phyloP scores from a whole-genome alignment of 2,113 vertebrate genomes.

The Felis chaus region DNA sequence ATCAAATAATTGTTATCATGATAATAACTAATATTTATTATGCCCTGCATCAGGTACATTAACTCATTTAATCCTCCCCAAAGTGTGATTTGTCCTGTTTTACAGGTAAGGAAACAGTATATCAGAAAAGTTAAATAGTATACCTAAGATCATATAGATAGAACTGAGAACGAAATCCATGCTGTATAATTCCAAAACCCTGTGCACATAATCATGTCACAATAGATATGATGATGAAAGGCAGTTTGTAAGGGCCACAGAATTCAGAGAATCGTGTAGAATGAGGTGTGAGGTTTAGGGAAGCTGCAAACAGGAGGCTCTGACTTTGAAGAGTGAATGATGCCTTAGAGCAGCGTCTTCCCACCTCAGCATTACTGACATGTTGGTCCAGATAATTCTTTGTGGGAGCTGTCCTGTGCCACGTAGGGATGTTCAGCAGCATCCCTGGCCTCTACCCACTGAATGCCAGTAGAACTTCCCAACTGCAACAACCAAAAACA shows the following conservation, averaged over 20 bases:
- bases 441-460: neutral
- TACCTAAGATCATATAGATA: neutral
- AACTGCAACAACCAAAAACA: neutral
- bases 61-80: neutral
- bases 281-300: accelerated
- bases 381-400: neutral
- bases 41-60: neutral
- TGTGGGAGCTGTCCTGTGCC: neutral
- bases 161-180: neutral
- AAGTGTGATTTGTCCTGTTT: neutral
- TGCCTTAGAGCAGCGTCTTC: neutral
- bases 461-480: neutral
- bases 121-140: neutral
- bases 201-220: neutral
- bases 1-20: neutral
- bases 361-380: neutral
- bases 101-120: neutral
- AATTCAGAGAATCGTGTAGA: neutral
- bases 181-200: neutral
- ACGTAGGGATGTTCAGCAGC: neutral
- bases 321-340: neutral
- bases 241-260: neutral
- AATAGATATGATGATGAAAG: neutral
- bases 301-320: neutral
- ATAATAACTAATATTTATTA: constrained; percentile 11